Percentiles rank a stretch among this genome's conserved stretches.
These are phyloP conservation scores for Baryphthengus martii DNA, from an alignment of 2,113 vertebrate species.

Conservation along the genomic window DNA sequence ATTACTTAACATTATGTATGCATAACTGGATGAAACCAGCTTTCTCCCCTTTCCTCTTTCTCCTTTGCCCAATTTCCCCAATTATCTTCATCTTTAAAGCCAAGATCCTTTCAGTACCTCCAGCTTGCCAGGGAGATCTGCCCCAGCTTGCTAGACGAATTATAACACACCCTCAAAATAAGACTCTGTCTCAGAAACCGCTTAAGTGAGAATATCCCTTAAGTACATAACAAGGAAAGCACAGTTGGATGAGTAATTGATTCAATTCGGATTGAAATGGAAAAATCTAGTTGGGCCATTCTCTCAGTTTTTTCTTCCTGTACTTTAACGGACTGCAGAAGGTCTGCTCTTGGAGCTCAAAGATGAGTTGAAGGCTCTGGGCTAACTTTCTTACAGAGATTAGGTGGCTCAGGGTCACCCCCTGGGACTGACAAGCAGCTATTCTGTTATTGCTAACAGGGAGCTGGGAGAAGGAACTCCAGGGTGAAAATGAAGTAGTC, in stretches of 20 bases:
- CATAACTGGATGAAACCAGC: conserved; percentile 25
- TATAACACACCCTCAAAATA: conserved; percentile 41
- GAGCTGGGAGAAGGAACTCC: background rate
- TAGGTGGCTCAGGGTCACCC: background rate
- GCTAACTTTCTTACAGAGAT: background rate
- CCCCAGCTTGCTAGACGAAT: conserved; percentile 33
- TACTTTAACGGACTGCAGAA: background rate
- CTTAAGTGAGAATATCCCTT: background rate
- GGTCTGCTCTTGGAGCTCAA: background rate
- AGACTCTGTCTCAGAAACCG: background rate
- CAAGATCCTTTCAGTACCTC: conserved; percentile 39
- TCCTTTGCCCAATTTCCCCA: background rate
- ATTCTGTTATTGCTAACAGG: background rate
- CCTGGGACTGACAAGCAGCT: background rate
- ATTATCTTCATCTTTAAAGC: conserved; percentile 19
- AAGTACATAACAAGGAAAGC: background rate
- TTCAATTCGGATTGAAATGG: background rate
- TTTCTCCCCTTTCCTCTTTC: background rate
- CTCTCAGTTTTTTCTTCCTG: background rate
- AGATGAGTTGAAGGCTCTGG: background rate
- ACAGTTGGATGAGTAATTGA: background rate
- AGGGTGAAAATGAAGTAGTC: background rate
- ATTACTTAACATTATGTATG: conserved; percentile 12
- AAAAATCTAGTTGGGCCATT: background rate
- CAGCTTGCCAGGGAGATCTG: conserved; percentile 17